Percentiles rank a stretch among this genome's conserved stretches.
These are phyloP conservation scores for Arge pagana DNA, from an alignment of 2,888 invertebrate genomes.

Conservation along the genomic window DNA sequence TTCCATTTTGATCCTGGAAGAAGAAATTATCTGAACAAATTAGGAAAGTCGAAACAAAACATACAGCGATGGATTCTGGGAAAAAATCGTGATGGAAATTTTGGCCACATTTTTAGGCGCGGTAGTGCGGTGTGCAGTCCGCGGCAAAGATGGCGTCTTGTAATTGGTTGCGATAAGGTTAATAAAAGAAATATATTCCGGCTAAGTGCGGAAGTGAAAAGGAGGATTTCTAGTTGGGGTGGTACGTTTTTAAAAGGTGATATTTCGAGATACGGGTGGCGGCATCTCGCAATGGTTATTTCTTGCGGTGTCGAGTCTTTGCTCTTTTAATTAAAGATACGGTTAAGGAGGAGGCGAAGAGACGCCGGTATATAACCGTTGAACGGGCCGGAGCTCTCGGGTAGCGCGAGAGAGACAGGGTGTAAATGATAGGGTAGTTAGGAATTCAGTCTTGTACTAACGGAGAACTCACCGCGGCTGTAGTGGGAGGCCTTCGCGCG, in stretches of 20 bases:
- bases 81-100: too few species aligned
- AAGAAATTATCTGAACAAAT: too few species aligned
- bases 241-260: slow-evolving; percentile 12
- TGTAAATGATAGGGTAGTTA: slow-evolving; percentile 57
- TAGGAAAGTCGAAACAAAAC: too few species aligned
- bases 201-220: background rate
- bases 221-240: slow-evolving; percentile 9
- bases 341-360: too few species aligned
- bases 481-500: slow-evolving; percentile 11
- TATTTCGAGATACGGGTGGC: slow-evolving; percentile 19
- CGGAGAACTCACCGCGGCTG: slow-evolving; percentile 27
- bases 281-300: slow-evolving; percentile 14
- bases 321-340: slow-evolving; percentile 55
- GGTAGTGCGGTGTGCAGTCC: too few species aligned
- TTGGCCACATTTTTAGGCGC: too few species aligned
- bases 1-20: too few species aligned
- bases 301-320: slow-evolving; percentile 10
- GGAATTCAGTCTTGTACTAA: slow-evolving; percentile 33
- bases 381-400: too few species aligned
- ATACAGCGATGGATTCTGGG: too few species aligned
- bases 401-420: too few species aligned
- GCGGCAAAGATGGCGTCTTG: too few species aligned
- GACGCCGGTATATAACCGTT: too few species aligned
- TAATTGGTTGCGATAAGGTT: slow-evolving; percentile 18
- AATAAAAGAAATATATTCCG: slow-evolving; percentile 8